Evolutionary conservation across 2,888 invertebrate genomes (phyloP).

Genomic region (Erynnis tages): DNA sequence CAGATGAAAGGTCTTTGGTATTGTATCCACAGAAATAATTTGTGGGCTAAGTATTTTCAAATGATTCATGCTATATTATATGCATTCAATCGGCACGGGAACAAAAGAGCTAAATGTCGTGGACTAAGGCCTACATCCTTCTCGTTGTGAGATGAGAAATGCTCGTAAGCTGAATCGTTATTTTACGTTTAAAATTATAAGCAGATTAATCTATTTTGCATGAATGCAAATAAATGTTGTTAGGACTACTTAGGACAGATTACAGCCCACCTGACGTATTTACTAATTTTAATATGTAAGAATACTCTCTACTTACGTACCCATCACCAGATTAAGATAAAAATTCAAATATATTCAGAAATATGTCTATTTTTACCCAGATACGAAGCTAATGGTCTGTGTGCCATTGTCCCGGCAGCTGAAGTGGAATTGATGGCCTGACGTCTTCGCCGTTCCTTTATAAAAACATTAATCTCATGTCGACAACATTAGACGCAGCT

Average conservation of each 20-base stretch:
- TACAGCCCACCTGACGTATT: not conserved
- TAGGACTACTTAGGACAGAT: too few relatives aligned
- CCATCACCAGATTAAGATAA: slow-evolving; percentile 35
- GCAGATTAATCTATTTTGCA: too few relatives aligned
- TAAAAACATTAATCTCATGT: slow-evolving; percentile 50
- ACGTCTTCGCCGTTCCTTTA: slow-evolving; percentile 59
- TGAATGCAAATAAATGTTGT: too few relatives aligned
- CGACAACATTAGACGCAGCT: slow-evolving; percentile 42
- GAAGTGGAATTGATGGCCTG: slow-evolving; percentile 61
- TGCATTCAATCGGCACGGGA: too few relatives aligned
- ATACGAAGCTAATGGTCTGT: slow-evolving; percentile 63
- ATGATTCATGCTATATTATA: not conserved
- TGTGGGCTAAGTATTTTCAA: not conserved
- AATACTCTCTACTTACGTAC: not conserved
- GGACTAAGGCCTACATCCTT: too few relatives aligned
- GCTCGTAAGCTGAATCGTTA: too few relatives aligned
- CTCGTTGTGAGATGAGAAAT: too few relatives aligned
- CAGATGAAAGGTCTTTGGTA: slow-evolving; percentile 2
- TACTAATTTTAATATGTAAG: not conserved
- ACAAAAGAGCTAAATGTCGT: too few relatives aligned
- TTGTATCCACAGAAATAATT: slow-evolving; percentile 3
- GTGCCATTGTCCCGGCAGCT: slow-evolving; percentile 57
- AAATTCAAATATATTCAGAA: slow-evolving; percentile 59
- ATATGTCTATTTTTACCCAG: slow-evolving; percentile 52
- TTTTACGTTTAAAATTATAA: too few relatives aligned